phyloP scores from a whole-genome alignment of 1,140 invertebrate genomes.

The Drosophila funebris region DNA sequence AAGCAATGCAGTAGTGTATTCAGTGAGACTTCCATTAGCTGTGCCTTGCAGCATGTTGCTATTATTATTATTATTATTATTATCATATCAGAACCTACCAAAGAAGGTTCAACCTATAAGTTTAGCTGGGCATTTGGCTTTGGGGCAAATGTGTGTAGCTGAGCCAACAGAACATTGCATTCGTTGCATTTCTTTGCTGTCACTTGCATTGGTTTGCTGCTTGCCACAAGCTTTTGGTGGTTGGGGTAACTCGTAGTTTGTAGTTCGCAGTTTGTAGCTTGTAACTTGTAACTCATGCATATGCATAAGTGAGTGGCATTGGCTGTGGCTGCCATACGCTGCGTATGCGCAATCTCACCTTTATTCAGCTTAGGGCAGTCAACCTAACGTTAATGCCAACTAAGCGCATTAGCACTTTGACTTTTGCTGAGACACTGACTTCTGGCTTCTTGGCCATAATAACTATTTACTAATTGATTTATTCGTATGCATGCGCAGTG shows the following conservation, averaged over 20 bases:
- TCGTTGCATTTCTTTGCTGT: slow-evolving; percentile 30
- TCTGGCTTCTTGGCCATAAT: slow-evolving; percentile 12
- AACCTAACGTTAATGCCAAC: slow-evolving; percentile 4
- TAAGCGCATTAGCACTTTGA: slow-evolving; percentile 41
- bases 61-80: too few relatives aligned
- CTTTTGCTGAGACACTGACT: slow-evolving; percentile 4
- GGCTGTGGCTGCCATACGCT: slow-evolving; percentile 17
- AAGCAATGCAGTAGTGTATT: too few relatives aligned
- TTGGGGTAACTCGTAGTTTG: too few relatives aligned
- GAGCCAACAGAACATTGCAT: slow-evolving; percentile 1
- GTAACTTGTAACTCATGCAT: slow-evolving; percentile 12
- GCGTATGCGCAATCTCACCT: slow-evolving; percentile 40
- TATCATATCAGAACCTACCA: slow-evolving; percentile 23
- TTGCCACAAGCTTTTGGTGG: slow-evolving; percentile 6
- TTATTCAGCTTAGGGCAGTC: not conserved
- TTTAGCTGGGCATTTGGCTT: slow-evolving; percentile 6
- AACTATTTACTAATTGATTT: slow-evolving; percentile 44
- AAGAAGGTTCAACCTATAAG: slow-evolving; percentile 24
- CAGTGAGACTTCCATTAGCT: not conserved
- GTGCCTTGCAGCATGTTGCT: slow-evolving; percentile 15
- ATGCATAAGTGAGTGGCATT: slow-evolving; percentile 32
- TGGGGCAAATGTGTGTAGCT: not conserved
- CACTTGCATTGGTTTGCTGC: slow-evolving; percentile 22
- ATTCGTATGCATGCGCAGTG: slow-evolving; percentile 24
- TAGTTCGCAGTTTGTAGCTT: not conserved